Evolutionary conservation across 2,797 vertebrate genomes (phyloP).

Genomic region (Pipistrellus pipistrellus): DNA sequence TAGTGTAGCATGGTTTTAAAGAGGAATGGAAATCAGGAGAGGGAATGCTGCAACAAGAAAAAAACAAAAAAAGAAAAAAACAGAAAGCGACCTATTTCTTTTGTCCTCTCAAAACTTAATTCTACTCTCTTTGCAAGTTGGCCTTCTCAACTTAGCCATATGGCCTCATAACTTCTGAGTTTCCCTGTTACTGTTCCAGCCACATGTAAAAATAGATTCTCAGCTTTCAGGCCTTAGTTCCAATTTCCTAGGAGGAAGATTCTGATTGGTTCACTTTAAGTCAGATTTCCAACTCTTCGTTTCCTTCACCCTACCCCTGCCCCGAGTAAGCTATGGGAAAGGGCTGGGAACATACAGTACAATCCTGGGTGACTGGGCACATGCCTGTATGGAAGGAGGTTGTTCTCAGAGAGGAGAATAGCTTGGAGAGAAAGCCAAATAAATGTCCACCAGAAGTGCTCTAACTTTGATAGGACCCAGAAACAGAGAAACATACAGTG

Average conservation of each 20-base stretch:
- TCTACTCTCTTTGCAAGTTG: background rate
- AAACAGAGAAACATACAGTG: background rate
- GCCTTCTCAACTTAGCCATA: background rate
- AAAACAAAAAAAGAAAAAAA: background rate
- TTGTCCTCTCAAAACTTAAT: background rate
- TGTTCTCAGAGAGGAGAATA: background rate
- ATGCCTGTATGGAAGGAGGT: background rate
- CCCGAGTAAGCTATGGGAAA: background rate
- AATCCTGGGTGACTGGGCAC: background rate
- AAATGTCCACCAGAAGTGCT: background rate
- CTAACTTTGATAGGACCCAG: background rate
- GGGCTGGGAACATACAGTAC: background rate
- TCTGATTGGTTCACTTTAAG: background rate
- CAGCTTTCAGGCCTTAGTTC: background rate
- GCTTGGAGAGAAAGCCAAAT: background rate
- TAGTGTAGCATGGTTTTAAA: constrained; percentile 4
- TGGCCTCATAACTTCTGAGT: background rate
- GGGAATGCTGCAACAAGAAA: background rate
- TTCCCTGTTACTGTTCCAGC: background rate
- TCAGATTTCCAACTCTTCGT: background rate
- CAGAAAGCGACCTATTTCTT: background rate
- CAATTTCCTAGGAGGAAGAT: background rate
- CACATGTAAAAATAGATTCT: too few species aligned
- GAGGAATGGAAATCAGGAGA: constrained; percentile 7
- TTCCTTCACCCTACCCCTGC: too few species aligned